Base-by-base conservation (phyloP, 2,888 invertebrate species). In the Yponomeuta evonymella region DNA sequence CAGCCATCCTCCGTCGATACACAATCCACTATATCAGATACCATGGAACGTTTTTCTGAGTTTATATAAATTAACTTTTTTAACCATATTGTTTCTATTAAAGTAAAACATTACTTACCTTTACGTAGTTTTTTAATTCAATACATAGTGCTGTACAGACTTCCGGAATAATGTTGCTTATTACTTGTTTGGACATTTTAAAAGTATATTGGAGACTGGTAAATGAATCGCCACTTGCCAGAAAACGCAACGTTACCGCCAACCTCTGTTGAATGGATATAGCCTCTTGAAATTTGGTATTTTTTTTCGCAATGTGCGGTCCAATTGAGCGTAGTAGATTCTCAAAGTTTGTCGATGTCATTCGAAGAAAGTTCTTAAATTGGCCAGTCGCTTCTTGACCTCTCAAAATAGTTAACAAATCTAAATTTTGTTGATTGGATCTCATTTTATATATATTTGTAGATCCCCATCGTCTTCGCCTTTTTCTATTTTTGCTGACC, bases 321-420 rank as follows among this genome's bases (percentile, higher is more conserved):
- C 29, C 68, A 12, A 68, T 63, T 36, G n/a, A 72, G 72, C 71
- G 70, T 58, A 72, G 67, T 15, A 71, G 64, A 67, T 71, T 71
- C 70, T 72, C 71, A 71, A 73, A 72, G 23, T 72, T 70, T 70
- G 71, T 72, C 71, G 67, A 15, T 71, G 23, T 71, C 67, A 73
- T 71, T 72, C 71, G 70, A 29, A 71, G 71, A 33, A 72, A 67
- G 64, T 72, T 73, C 71, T 72, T 72, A 43, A 70, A 73, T 71
- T 71, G 71, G 70, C 70, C 71, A 73, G 70, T 71, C 51, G 72
- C 71, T 71, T 72, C 67, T 72, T 73, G 71, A 72, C 71, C 68
- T 73, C 70, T 72, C 43, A 70, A 72, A 11, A 72, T 70, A 30
- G 64, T 58, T 5, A 72, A 70, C 72, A 73, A 67, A 73, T 72